Evolutionary conservation across 1,140 invertebrate genomes (phyloP), one percentile per base, ranked within the genome.

Genomic region (Polyergus mexicanus): DNA sequence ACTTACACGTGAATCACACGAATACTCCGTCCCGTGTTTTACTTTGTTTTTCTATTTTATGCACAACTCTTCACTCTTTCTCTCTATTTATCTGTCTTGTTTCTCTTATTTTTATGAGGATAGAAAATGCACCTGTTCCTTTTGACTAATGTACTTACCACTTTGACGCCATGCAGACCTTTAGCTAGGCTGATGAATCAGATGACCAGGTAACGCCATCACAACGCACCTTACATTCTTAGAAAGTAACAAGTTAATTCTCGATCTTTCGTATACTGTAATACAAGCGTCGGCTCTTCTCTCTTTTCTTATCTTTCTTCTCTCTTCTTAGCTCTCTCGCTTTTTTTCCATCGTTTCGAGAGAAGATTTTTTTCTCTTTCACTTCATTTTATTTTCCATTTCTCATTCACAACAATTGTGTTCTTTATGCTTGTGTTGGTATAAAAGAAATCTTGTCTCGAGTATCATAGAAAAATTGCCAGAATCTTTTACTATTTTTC

Each of bases 151-250:
- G 86, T 83, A 94, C 90, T 94, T 92, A 94, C 93, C 93, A 95
- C 94, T 95, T 95, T 95, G 89, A 94, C 94, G 94, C 93, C 93
- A 95, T 94, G 94, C 94, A 95, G 95, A 95, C 93, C 94, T 95
- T 95, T 95, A 95, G 94, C 94, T 95, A 95, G 92, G 94, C 95
- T 95, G 95, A 95, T 95, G 94, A 95, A 94, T 92, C 94, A 93
- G 93, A 93, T 95, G 92, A 89, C 94, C 93, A 95, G 95, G 95
- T 95, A 95, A 95, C 92, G 93, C 93, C 94, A 94, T 94, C 94
- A 94, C 92, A 94, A 94, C 93, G 94, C 93, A 95, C 93, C 90
- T 95, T 94, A 94, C 88, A 89, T 94, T 94, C 86, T 90, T 93
- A 91, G 86, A 91, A 85, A 86, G 22, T 89, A 91, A 88, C 47